A percentile compares a stretch with the other conserved stretches of the same genome.
These are phyloP conservation scores for Eumerus sabulonum DNA, from an alignment of 2,888 invertebrate species.

Conservation along the genomic window DNA sequence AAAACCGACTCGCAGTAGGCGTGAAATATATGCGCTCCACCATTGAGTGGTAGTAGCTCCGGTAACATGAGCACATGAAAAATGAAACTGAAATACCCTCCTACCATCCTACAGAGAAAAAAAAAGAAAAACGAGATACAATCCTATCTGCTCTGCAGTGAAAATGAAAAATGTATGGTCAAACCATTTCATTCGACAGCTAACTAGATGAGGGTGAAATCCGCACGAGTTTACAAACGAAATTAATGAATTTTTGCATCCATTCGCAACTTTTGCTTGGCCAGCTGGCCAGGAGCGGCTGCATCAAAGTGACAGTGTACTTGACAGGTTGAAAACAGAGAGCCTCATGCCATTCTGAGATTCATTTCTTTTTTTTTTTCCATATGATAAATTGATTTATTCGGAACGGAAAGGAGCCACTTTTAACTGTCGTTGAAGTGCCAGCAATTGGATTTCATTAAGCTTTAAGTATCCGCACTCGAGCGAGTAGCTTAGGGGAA, in stretches of 20 bases:
- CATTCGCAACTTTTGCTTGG: background rate
- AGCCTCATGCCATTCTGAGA: too few species aligned
- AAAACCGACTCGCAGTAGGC: too few species aligned
- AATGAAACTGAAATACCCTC: background rate
- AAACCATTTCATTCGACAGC: conserved; percentile 9
- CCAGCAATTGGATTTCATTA: too few species aligned
- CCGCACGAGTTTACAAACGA: conserved; percentile 24
- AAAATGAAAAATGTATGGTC: conserved; percentile 28
- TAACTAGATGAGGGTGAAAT: conserved; percentile 14
- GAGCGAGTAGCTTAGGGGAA: too few species aligned
- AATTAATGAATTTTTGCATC: conserved; percentile 12
- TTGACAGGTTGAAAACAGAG: background rate
- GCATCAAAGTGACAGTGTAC: background rate
- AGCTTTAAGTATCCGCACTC: too few species aligned
- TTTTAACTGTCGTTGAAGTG: too few species aligned
- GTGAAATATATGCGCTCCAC: too few species aligned
- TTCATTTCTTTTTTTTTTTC: too few species aligned
- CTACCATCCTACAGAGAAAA: background rate
- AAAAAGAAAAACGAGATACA: background rate
- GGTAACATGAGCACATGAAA: too few species aligned
- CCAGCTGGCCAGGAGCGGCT: background rate
- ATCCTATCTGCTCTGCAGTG: background rate
- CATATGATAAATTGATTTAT: too few species aligned
- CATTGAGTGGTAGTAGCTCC: too few species aligned
- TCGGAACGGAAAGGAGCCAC: too few species aligned